Evolutionary conservation across 2,797 vertebrate genomes (phyloP).

Genomic region (Rhynchonycteris naso): DNA sequence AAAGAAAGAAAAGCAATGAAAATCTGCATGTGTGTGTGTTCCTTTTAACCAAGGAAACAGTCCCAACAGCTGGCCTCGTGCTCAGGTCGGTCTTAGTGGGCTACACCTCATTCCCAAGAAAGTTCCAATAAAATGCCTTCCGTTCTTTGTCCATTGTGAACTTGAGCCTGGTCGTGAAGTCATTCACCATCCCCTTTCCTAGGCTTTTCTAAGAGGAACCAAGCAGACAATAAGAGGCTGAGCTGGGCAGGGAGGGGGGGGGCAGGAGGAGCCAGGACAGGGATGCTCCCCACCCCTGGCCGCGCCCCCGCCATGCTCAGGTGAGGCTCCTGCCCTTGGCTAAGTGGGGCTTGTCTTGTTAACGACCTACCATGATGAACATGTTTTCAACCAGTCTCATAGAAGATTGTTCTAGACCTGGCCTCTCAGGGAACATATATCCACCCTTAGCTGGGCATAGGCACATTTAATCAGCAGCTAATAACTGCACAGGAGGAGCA

Average conservation of each 20-base stretch:
- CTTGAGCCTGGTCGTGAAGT: constrained; percentile 62
- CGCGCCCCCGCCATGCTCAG: constrained; percentile 81
- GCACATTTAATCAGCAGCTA: constrained; percentile 98
- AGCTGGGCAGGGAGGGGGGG: neutral
- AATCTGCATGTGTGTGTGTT: neutral
- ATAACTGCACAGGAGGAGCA: constrained; percentile 96
- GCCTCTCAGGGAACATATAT: constrained; percentile 93
- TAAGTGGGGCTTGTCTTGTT: constrained; percentile 92
- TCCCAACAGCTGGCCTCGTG: constrained; percentile 40
- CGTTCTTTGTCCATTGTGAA: constrained; percentile 71
- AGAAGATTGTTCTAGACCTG: constrained; percentile 95
- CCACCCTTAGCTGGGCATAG: constrained; percentile 90
- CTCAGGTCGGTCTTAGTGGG: constrained; percentile 37
- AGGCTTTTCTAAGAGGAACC: neutral
- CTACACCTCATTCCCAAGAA: constrained; percentile 66
- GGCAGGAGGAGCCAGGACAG: neutral
- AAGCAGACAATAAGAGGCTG: constrained; percentile 31
- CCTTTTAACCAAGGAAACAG: constrained; percentile 50
- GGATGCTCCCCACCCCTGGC: constrained; percentile 42
- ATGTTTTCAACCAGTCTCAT: constrained; percentile 91
- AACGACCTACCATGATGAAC: constrained; percentile 92
- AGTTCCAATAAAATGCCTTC: constrained; percentile 74
- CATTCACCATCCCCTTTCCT: constrained; percentile 64
- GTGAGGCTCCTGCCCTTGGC: constrained; percentile 88
- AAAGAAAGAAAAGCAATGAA: constrained; percentile 33